These are phyloP conservation scores for Herpailurus yagouaroundi DNA, from an alignment of 2,113 vertebrate genomes.

Conservation along the genomic window DNA sequence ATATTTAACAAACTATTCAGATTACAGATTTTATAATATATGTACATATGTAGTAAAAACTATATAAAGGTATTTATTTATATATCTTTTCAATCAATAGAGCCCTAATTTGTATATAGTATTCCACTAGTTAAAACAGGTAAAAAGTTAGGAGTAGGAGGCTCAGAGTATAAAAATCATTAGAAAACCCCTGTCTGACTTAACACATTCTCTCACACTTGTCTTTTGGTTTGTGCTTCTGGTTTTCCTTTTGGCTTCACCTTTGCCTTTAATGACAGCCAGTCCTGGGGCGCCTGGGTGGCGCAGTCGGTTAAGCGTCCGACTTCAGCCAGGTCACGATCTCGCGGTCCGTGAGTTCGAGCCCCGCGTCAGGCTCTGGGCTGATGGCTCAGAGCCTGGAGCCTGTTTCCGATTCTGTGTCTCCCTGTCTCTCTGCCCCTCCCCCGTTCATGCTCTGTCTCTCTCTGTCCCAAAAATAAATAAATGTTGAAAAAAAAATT, in stretches of 20 bases:
- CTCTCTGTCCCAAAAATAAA: no score
- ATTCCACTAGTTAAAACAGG: background rate
- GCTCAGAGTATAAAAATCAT: background rate
- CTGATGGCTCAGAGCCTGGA: no score
- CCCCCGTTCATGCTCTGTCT: no score
- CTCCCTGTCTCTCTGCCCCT: no score
- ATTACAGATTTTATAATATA: background rate
- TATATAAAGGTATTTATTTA: background rate
- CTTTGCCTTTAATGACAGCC: background rate
- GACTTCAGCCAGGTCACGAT: no score
- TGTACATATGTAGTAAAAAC: background rate
- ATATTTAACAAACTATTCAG: slow-evolving; percentile 40
- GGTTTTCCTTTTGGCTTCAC: slow-evolving; percentile 3
- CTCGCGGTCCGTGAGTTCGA: no score
- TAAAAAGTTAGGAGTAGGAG: background rate
- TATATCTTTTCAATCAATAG: background rate
- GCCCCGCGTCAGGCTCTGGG: no score
- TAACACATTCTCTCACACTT: background rate
- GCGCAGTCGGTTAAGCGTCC: no score
- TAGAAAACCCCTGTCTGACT: background rate
- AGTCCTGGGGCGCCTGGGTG: no score
- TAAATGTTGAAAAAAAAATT: no score
- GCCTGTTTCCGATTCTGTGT: no score
- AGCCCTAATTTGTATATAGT: background rate
- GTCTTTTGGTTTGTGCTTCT: background rate